phyloP scores from a whole-genome alignment of 2,113 vertebrate species.

The Semnornis frantzii region DNA sequence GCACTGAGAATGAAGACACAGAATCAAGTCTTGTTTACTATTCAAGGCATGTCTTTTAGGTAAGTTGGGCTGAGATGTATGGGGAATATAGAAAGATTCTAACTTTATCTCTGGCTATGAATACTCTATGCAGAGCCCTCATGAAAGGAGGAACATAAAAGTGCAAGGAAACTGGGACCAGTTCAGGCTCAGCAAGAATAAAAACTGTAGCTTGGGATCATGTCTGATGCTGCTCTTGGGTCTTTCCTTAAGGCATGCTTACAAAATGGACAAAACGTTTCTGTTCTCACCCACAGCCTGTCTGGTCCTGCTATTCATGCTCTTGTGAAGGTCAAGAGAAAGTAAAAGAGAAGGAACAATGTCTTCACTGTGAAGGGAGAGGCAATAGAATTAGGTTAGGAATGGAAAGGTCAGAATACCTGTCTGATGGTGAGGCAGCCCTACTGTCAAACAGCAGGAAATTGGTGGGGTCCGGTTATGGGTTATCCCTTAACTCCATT shows the following conservation, averaged over 20 bases:
- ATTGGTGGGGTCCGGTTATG: fast-evolving
- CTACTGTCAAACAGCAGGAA: not conserved
- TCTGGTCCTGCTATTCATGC: not conserved
- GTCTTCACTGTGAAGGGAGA: fast-evolving
- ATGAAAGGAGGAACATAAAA: too few relatives aligned
- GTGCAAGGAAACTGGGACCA: not conserved
- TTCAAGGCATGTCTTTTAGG: not conserved
- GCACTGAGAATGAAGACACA: not conserved
- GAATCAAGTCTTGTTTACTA: not conserved
- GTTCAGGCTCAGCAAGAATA: not conserved
- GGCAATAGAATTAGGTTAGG: not conserved
- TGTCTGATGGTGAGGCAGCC: not conserved
- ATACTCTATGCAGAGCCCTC: not conserved
- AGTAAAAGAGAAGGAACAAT: not conserved
- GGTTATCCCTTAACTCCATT: not conserved
- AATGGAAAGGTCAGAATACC: not conserved
- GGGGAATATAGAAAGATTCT: too few relatives aligned
- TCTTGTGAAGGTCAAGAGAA: not conserved
- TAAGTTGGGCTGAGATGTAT: not conserved
- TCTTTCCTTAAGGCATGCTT: not conserved
- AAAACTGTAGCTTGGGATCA: fast-evolving
- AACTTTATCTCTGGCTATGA: fast-evolving
- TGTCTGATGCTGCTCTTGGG: not conserved
- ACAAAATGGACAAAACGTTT: not conserved
- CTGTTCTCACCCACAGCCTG: too few relatives aligned